phyloP scores from a whole-genome alignment of 2,888 invertebrate species.

The Rhagophthalmus giganteus region DNA sequence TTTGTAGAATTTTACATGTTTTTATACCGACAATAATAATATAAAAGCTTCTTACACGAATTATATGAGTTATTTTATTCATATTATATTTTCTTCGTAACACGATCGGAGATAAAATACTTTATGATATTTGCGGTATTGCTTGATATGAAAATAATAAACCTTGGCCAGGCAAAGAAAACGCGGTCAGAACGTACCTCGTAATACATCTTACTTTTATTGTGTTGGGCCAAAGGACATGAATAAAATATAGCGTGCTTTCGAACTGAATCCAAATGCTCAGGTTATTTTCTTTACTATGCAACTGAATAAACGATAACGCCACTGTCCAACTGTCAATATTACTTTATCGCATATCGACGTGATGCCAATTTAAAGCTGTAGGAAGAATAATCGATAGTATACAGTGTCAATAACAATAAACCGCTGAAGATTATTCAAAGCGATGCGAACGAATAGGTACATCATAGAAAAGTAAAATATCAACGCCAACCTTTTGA shows the following conservation, averaged over 20 bases:
- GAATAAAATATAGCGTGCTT: constrained; percentile 40
- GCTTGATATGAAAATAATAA: constrained; percentile 16
- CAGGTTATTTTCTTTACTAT: constrained; percentile 19
- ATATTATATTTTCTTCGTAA: constrained; percentile 13
- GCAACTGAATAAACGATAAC: constrained; percentile 20
- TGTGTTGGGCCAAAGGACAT: constrained; percentile 40
- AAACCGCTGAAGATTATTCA: too few relatives aligned
- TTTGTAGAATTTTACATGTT: neutral
- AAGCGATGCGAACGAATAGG: too few relatives aligned
- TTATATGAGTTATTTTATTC: constrained; percentile 10
- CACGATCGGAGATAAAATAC: constrained; percentile 19
- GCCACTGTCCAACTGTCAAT: constrained; percentile 16
- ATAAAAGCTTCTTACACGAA: neutral
- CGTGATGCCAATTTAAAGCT: constrained; percentile 16
- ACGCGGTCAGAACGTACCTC: constrained; percentile 27
- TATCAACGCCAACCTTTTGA: too few relatives aligned
- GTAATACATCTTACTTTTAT: constrained; percentile 37
- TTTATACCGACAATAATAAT: neutral
- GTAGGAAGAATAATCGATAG: constrained; percentile 1
- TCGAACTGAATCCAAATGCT: constrained; percentile 27
- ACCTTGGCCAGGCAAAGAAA: constrained; percentile 19
- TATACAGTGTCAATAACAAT: neutral
- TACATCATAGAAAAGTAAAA: too few relatives aligned
- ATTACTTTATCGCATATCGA: constrained; percentile 16
- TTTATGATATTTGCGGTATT: constrained; percentile 17